Evolutionary conservation across 2,797 vertebrate genomes (phyloP), one percentile per base, ranked within the genome.

Genomic region (Melanotaenia pygmaea): DNA sequence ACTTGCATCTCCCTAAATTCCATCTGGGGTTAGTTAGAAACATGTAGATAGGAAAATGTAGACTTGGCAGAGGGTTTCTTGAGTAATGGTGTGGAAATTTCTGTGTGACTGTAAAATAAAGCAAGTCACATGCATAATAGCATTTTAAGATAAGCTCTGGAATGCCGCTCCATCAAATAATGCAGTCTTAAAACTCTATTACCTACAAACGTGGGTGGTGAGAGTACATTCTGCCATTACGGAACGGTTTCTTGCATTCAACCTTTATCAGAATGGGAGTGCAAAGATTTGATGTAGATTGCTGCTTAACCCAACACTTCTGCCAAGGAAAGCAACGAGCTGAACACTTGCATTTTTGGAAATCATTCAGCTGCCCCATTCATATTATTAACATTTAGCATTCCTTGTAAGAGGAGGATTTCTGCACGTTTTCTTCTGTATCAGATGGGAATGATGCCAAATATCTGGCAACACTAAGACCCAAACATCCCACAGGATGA

Each of bases 401-500:
- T 86, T 81, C 70, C 54, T 81, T 85, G 67, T 59, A 66, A 91
- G 74, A 67, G 8, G 22, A 61, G 64, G 75, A 85, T 83, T 80
- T 87, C 60, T 69, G 72, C 75, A 84, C 37, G 69, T 91, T 91
- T 92, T 85, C 68, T 58, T 86, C 81, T 63, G 56, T 82, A 91
- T 92, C 88, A 86, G 72, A 88, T 81, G 82, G 86, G 91, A 86
- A 45, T 5, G 80, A 88, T 87, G 90, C 88, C 89, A 88, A 79
- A 70, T 80, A 86, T 90, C 90, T 90, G 90, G 86, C 78, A 90
- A 80, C 84, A 74, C 74, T 61, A 30, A 30, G 78, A 82, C 82
- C 30, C 70, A 59, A 88, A 87, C 86, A 86, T 83, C 84, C 64
- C 86, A 5, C 47, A 51, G 37, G 85, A 87, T 86, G 82, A 16